A percentile compares a stretch with the other conserved stretches of the same genome.
These are phyloP conservation scores for Aspidapion aeneum DNA, from an alignment of 2,888 invertebrate genomes.

Conservation along the genomic window DNA sequence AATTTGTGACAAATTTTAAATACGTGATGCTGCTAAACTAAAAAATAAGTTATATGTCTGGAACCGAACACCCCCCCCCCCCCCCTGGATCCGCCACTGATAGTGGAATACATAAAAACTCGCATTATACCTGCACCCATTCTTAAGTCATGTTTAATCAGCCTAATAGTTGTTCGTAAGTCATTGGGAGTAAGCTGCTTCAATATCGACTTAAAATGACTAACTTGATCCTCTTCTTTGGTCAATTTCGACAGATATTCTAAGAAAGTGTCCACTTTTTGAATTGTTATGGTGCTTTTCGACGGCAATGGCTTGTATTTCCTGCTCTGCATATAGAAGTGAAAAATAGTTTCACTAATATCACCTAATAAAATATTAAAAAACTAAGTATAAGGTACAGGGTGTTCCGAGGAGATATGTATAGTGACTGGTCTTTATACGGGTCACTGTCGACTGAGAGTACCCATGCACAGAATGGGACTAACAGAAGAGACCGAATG, in stretches of 20 bases:
- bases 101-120: too few species aligned
- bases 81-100: too few species aligned
- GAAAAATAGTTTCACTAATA: conserved; percentile 79
- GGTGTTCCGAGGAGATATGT: not conserved
- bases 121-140: conserved; percentile 86
- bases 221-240: conserved; percentile 83
- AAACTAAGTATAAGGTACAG: not conserved
- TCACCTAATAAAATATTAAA: conserved; percentile 49
- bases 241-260: conserved; percentile 70
- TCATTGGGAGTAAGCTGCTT: conserved; percentile 78
- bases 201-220: conserved; percentile 70
- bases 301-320: conserved; percentile 51
- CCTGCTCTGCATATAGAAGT: conserved; percentile 68
- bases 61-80: too few species aligned
- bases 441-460: too few species aligned
- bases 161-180: conserved; percentile 74
- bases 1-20: too few species aligned
- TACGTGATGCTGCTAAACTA: too few species aligned
- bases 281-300: conserved; percentile 66
- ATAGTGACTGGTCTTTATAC: too few species aligned
- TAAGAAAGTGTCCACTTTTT: conserved; percentile 75
- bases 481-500: too few species aligned
- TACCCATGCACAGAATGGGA: too few species aligned
- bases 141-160: conserved; percentile 88
- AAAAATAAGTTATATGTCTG: too few species aligned